Conservation (phyloP, 2,888 invertebrate species). For the Steinernema scapterisci region DNA sequence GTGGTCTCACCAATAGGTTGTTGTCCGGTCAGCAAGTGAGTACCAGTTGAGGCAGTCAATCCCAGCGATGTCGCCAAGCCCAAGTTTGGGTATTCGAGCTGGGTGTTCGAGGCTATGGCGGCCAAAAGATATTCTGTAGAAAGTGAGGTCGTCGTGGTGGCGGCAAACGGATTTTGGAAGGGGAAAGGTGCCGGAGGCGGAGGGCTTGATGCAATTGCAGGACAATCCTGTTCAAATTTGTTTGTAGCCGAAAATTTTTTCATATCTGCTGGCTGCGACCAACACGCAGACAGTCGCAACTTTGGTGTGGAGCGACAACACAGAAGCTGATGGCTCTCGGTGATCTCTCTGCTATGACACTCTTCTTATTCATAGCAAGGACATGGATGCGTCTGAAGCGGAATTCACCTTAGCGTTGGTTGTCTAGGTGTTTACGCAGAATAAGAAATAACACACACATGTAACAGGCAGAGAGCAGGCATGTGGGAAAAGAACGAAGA, state of each 20-base stretch:
- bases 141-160: conserved; percentile 26
- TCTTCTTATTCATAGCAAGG: conserved; percentile 30
- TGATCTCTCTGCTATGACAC: conserved; percentile 7
- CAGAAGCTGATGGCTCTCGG: conserved; percentile 22
- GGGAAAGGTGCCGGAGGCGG: conserved; percentile 29
- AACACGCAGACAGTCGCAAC: conserved; percentile 21
- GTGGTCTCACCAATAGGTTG: conserved; percentile 30
- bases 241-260: conserved; percentile 40
- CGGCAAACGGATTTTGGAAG: conserved; percentile 24
- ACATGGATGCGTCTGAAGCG: conserved; percentile 31
- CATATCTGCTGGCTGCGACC: conserved; percentile 33
- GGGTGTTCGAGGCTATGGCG: conserved; percentile 25
- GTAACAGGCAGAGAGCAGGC: conserved; percentile 31
- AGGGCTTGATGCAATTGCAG: conserved; percentile 37
- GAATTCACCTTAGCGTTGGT: conserved; percentile 26
- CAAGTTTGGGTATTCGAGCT: conserved; percentile 24
- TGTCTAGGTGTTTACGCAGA: conserved; percentile 29
- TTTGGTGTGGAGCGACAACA: conserved; percentile 6
- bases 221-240: conserved; percentile 39
- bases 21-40: conserved; percentile 28
- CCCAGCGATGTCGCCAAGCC: conserved; percentile 25
- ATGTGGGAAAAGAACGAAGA: conserved; percentile 31
- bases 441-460: conserved; percentile 26
- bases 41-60: conserved; percentile 17
- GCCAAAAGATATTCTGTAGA: conserved; percentile 26